phyloP scores from a whole-genome alignment of 2,888 invertebrate species.

The Diploptera punctata region DNA sequence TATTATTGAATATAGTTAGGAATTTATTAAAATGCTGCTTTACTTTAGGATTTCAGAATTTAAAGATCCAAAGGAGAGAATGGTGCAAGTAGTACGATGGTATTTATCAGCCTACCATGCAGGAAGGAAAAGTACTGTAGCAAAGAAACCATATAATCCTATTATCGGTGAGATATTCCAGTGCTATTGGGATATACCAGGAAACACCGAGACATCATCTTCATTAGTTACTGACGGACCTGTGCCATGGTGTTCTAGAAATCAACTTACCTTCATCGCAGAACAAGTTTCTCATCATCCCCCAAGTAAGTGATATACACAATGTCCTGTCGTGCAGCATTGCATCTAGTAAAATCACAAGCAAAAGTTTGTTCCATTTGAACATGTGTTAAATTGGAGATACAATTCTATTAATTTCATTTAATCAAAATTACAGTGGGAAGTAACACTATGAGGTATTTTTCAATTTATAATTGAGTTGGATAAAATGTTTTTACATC shows the following conservation, averaged over 20 bases:
- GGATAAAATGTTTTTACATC: too few species aligned
- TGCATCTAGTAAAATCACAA: too few species aligned
- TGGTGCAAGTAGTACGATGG: constrained; percentile 95
- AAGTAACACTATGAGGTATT: too few species aligned
- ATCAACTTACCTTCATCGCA: constrained; percentile 92
- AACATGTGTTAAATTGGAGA: too few species aligned
- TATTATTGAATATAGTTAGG: too few species aligned
- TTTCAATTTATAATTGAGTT: too few species aligned
- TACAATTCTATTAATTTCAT: too few species aligned
- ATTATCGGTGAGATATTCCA: constrained; percentile 96
- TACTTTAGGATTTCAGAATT: constrained; percentile 83
- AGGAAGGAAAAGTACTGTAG: constrained; percentile 94
- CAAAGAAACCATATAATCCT: constrained; percentile 99
- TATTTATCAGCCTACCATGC: constrained; percentile 99
- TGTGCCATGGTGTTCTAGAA: constrained; percentile 86
- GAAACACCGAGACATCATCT: constrained; percentile 29
- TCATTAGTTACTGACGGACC: constrained; percentile 77
- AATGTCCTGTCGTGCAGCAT: too few species aligned
- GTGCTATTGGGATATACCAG: constrained; percentile 80
- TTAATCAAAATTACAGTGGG: too few species aligned
- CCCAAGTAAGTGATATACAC: constrained; percentile 85
- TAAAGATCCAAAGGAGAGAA: constrained; percentile 84
- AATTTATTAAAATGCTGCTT: too few species aligned
- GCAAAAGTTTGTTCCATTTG: too few species aligned
- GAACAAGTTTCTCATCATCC: constrained; percentile 99